Conservation (phyloP, 1,140 invertebrate genomes). For the Macrocentrus cingulum region DNA sequence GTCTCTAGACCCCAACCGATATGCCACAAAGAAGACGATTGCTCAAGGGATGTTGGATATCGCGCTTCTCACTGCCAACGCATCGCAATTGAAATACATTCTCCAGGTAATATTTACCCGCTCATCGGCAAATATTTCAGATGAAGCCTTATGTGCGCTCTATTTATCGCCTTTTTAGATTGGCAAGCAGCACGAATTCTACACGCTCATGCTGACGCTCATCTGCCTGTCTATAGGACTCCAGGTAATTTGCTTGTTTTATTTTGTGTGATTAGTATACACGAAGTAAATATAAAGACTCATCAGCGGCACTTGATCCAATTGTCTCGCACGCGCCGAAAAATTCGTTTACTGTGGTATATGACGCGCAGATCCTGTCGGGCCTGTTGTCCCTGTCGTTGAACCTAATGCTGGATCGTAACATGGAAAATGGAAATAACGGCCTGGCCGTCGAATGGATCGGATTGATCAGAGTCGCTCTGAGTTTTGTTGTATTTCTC, state of each 20-base stretch:
- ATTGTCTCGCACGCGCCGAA: conserved; percentile 20
- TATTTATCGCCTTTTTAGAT: conserved; percentile 56
- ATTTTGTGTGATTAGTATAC: no score
- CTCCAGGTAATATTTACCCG: conserved; percentile 67
- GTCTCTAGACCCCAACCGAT: conserved; percentile 62
- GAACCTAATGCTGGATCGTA: conserved; percentile 74
- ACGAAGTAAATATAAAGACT: no score
- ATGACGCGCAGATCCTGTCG: conserved; percentile 60
- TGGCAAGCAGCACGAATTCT: conserved; percentile 80
- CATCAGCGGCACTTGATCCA: conserved; percentile 32
- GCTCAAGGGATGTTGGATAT: conserved; percentile 69
- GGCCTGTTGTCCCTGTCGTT: conserved; percentile 72
- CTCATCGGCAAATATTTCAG: no score
- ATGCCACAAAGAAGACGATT: conserved; percentile 69
- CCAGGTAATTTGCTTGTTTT: conserved; percentile 70
- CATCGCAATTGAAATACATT: conserved; percentile 86
- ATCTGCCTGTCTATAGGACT: conserved; percentile 84
- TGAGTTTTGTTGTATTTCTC: conserved; percentile 73
- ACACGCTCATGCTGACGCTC: conserved; percentile 75
- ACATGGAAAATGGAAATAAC: conserved; percentile 69
- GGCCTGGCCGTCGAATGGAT: conserved; percentile 68
- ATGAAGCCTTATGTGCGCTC: no score
- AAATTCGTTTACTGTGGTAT: conserved; percentile 34
- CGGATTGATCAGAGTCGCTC: conserved; percentile 71
- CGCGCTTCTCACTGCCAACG: conserved; percentile 78